These are phyloP conservation scores for Drosophila algonquin DNA, from an alignment of 2,888 invertebrate genomes.

Conservation along the genomic window DNA sequence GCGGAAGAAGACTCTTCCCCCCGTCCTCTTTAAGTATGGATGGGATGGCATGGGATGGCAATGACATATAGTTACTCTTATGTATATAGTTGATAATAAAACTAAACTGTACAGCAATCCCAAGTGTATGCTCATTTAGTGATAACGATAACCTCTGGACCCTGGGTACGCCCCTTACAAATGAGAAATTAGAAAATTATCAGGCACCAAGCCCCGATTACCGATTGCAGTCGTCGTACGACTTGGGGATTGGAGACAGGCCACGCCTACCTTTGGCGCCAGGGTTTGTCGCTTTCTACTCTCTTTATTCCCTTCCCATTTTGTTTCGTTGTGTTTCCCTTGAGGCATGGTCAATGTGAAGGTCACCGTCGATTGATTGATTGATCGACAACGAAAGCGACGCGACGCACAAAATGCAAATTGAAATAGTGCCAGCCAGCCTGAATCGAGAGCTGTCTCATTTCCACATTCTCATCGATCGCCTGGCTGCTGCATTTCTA, in stretches of 20 bases:
- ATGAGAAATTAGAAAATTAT: constrained; percentile 11
- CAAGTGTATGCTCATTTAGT: not conserved
- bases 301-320: not conserved
- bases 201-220: constrained; percentile 14
- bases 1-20: not conserved
- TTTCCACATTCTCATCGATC: not conserved
- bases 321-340: constrained; percentile 1
- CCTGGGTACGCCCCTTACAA: constrained; percentile 62
- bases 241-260: constrained; percentile 23
- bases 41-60: constrained; percentile 49
- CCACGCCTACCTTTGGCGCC: constrained; percentile 73
- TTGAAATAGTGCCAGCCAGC: constrained; percentile 44
- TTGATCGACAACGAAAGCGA: constrained; percentile 49
- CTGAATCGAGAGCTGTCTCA: not conserved
- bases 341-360: constrained; percentile 48
- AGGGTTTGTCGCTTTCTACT: constrained; percentile 20
- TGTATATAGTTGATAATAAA: constrained; percentile 47
- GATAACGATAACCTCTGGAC: constrained; percentile 30
- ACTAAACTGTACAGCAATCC: constrained; percentile 34
- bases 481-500: constrained; percentile 27
- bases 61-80: constrained; percentile 34
- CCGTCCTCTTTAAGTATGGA: constrained; percentile 16
- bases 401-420: constrained; percentile 32
- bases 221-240: not conserved
- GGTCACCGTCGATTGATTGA: constrained; percentile 58